Base-by-base conservation (phyloP, 2,797 vertebrate genomes). In the Phalloptychus januarius region DNA sequence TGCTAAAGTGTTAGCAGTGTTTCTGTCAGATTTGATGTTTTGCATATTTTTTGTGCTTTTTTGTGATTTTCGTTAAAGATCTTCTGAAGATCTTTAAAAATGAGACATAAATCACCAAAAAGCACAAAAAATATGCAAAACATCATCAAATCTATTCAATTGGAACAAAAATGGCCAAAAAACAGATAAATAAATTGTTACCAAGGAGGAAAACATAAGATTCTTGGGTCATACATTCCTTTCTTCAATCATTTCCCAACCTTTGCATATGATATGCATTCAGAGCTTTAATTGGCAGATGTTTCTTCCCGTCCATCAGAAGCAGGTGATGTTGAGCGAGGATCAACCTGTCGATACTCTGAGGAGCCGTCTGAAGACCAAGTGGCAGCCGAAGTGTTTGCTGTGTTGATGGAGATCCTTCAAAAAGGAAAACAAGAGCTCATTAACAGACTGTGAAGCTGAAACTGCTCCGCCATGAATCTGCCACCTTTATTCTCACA, bases 381-480 rank as follows among this genome's bases (percentile, higher is more conserved):
- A 50, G 45, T 56, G 28, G 20, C 65, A 58, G 28, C 40, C 7
- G 28, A 71, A 58, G 52, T 18, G 76, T 73, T 69, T 45, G 48
- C 31, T 45, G 58, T 44, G 70, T 48, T 69, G 44, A 76, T 31
- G 44, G 54, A 72, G 7, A 70, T 58, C 36, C 46, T 73, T 78
- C 52, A 42, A 76, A 74, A 33, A 52, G 20, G 46, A 50, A 76
- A 61, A 65, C 46, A 50, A 71, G 75, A 11, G 28, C 33, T 84
- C 75, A 71, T 75, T 75, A 80, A 45, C 75, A 28, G 61, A 28
- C 72, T 46, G 38, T 18, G 71, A 63, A 52, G 40, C 71, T 58
- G 42, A 36, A 70, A 67, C 44, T 44, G 40, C 23, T 33, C 28
- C 46, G 11, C 25, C 31, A 42, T 33, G 70, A 74, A 78, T 74